Evolutionary conservation across 2,113 vertebrate species (phyloP).

Genomic region (Merops nubicus): DNA sequence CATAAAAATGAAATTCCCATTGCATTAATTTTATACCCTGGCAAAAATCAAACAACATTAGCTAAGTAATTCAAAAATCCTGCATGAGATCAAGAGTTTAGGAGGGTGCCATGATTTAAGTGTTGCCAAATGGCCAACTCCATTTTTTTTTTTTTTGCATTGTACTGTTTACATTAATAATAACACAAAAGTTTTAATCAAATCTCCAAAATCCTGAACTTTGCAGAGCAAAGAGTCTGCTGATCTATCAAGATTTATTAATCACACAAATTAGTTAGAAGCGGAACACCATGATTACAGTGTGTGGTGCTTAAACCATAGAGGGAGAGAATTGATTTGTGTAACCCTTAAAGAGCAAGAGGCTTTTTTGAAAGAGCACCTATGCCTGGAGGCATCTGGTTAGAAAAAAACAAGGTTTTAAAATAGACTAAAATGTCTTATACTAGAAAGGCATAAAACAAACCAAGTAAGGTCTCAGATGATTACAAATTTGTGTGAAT

Average conservation of each 20-base stretch:
- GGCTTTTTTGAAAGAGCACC: neutral
- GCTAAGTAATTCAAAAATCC: neutral
- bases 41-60: neutral
- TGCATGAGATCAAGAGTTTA: conserved; percentile 5
- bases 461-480: neutral
- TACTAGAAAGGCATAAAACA: neutral
- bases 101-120: neutral
- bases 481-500: neutral
- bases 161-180: conserved; percentile 1
- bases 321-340: neutral
- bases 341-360: conserved; percentile 2
- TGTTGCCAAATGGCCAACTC: neutral
- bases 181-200: neutral
- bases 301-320: neutral
- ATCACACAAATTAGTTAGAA: neutral
- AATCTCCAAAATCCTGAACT: conserved; percentile 42
- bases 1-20: conserved; percentile 23
- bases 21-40: neutral
- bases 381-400: neutral
- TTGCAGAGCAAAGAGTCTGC: conserved; percentile 46
- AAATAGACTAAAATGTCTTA: neutral
- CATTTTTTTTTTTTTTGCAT: neutral
- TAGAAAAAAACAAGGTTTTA: neutral
- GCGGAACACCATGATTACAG: neutral
- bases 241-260: conserved; percentile 51